Evolutionary conservation across 92 coral and sea anemone genomes (phyloP), one percentile per base, ranked within the genome.

Genomic region (Phenganax subtilis): DNA sequence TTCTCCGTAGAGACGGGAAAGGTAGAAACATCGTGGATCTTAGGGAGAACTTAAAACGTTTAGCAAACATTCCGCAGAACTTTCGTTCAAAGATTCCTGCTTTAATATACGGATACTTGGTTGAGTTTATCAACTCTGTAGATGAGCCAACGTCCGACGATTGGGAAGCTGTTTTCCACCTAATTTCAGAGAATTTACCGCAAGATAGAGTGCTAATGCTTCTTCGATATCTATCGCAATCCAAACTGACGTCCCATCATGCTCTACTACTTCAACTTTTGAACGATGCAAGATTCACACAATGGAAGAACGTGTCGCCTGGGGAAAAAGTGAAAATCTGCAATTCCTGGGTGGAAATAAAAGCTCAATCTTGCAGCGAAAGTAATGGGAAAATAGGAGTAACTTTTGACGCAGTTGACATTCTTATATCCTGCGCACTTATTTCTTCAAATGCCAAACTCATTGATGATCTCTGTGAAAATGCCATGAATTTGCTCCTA

Each of bases 311-410:
- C 47, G 51, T 66, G 31, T 15, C 72, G 3, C 10, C 12, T 12
- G 12, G 16, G 28, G 72, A 66, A 66, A 66, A 66, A 66, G 72
- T 66, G 14, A 66, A 66, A 51, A 66, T 66, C 51, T 66, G 72
- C 72, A 66, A 37, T 3, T 25, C 72, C 16, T 66, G 72, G 72
- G 30, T 66, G 72, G 47, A 66, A 14, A 61, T 0, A 12, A 66
- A 66, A 7, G 47, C 72, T 4, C 47, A 66, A 27, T 66, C 51
- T 30, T 10, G 30, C 51, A 30, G 51, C 10, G 51, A 66, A 30
- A 66, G 20, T 51, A 9, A 20, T 66, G 51, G 10, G 51, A 30
- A 51, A 66, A 25, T 66, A 14, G 31, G 31, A 66, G 9, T 1
- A 66, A 66, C 72, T 7, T 66, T 66, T 6, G 72, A 30, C 3